phyloP scores from a whole-genome alignment of 2,113 vertebrate genomes.

The Phrynosoma blainvillii region DNA sequence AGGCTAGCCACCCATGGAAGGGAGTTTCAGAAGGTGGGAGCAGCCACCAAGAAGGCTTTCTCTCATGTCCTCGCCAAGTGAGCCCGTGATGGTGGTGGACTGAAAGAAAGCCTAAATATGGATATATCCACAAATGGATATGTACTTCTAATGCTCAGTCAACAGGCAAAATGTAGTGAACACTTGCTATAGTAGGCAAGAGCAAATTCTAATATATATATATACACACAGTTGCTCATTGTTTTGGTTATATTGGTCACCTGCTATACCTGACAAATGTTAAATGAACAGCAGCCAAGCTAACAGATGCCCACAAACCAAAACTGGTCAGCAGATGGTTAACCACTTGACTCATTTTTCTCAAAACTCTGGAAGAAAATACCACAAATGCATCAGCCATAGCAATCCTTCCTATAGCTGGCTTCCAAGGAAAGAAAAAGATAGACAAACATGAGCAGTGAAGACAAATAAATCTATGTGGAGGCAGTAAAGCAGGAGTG shows the following conservation, averaged over 20 bases:
- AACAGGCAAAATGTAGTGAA: neutral
- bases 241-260: neutral
- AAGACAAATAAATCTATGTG: no score
- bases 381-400: neutral
- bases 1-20: no score
- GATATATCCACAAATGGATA: no score
- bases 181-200: neutral
- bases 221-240: neutral
- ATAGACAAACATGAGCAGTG: neutral
- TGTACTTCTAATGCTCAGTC: no score
- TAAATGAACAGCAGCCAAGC: neutral
- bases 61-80: no score
- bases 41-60: no score
- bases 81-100: no score
- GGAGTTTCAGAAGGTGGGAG: no score
- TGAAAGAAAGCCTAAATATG: no score
- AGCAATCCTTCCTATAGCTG: no score
- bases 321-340: neutral
- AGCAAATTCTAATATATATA: neutral
- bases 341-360: neutral
- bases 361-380: neutral
- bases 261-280: neutral
- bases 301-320: neutral
- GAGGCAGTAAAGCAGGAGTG: neutral
- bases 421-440: neutral